Evolutionary conservation across 2,797 vertebrate genomes (phyloP), one percentile per base, ranked within the genome.

Genomic region (Otus scops): DNA sequence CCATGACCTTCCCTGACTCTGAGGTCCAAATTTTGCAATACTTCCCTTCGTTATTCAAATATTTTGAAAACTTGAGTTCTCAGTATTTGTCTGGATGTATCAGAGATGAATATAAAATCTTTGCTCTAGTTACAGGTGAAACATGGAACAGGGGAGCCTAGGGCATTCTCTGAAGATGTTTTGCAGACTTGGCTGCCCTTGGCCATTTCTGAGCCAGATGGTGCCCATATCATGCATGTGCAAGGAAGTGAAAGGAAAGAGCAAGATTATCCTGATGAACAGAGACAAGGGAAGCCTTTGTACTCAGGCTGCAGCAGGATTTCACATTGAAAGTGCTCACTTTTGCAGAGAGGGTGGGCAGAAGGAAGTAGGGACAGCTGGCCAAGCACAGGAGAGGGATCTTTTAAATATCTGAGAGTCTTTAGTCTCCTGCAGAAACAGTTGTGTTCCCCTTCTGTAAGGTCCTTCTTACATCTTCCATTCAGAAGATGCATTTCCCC

Each of bases 241-340:
- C 65, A 73, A 84, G 77, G 94, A 92, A 86, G 32, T 57, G 50
- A 89, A 93, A 45, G 38, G 91, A 91, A 94, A 39, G 23, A 74
- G 51, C 2, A 4, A 84, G 41, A 13, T 91, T 79, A 61, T 75
- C 84, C 57, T 81, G 53, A 50, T 39, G 70, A 65, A 26, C 57
- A 54, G 73, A 78, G 41, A 43, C 47, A 87, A 91, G 70, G 70
- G 57, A 96, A 89, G 54, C 28, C 50, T 92, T 91, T 88, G 89
- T 53, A 56, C 26, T 60, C 36, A 27, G 65, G 6, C 27, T 73
- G 47, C 30, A 76, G 48, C 22, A 83, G 51, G 47, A 92, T 60
- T 95, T 89, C 32, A 59, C 45, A 28, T 47, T 73, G 34, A 14
- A 65, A 85, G 47, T 43, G 22, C 36, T 82, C 9, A 2, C 18